Conservation (phyloP, 2,797 vertebrate genomes). For the Adrianichthys oophorus region DNA sequence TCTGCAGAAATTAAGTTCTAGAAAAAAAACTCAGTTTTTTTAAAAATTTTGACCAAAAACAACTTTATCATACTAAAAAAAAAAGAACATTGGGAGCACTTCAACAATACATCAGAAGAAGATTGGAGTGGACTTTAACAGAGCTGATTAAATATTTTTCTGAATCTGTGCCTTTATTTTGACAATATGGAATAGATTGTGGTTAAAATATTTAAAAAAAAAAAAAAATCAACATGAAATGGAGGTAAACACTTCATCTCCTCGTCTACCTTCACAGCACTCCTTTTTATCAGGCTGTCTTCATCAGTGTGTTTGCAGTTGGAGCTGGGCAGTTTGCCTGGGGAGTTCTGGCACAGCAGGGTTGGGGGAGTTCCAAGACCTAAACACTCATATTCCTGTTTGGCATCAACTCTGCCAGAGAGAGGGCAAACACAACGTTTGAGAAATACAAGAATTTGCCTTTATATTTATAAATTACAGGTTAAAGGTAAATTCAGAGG, state of each 20-base stretch:
- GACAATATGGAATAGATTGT: no score
- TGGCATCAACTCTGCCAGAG: slow-evolving; percentile 63
- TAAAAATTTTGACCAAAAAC: no score
- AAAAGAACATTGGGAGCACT: no score
- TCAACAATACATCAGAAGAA: no score
- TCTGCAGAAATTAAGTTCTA: no score
- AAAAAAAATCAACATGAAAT: neutral
- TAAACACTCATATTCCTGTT: slow-evolving; percentile 72
- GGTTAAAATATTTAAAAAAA: no score
- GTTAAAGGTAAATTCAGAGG: no score
- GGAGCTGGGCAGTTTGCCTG: slow-evolving; percentile 59
- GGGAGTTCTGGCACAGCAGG: slow-evolving; percentile 72
- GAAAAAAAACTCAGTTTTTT: no score
- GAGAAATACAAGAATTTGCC: neutral
- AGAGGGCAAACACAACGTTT: neutral
- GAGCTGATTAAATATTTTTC: neutral
- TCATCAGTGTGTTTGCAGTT: slow-evolving; percentile 66
- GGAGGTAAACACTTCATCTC: neutral
- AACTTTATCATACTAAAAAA: no score
- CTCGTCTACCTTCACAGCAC: slow-evolving; percentile 69
- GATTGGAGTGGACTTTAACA: no score
- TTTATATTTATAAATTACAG: neutral
- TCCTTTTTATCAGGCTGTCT: slow-evolving; percentile 74
- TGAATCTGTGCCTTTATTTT: neutral
- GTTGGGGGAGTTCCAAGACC: slow-evolving; percentile 71